Evolutionary conservation across 1,140 invertebrate genomes (phyloP).

Genomic region (Dendroctonus ponderosae): DNA sequence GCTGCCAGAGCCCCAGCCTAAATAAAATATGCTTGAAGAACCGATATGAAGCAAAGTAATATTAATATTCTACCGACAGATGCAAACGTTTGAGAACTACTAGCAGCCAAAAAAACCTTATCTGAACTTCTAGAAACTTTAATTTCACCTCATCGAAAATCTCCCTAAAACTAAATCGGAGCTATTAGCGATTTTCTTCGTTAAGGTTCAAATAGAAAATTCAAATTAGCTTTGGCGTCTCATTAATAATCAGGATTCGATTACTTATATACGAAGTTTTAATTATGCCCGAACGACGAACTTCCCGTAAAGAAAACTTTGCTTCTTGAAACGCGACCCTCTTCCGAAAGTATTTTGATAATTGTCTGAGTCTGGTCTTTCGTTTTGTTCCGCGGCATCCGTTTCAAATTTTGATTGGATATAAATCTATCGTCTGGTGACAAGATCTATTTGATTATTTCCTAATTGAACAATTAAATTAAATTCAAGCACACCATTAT

Average conservation of each 20-base stretch:
- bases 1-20: no score
- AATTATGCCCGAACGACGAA: constrained; percentile 29
- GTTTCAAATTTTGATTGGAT: background rate
- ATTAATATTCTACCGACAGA: no score
- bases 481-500: no score
- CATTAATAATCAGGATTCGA: constrained; percentile 34
- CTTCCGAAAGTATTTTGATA: constrained; percentile 18
- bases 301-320: constrained; percentile 16
- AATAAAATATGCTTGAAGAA: no score
- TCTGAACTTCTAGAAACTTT: background rate
- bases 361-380: constrained; percentile 21
- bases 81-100: no score
- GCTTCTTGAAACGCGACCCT: constrained; percentile 2
- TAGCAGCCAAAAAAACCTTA: no score
- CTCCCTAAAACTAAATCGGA: constrained; percentile 8
- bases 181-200: constrained; percentile 26
- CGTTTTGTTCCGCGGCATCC: constrained; percentile 5
- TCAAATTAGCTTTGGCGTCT: constrained; percentile 29
- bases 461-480: no score
- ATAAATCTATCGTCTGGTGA: no score
- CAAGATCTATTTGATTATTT: no score
- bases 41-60: no score
- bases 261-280: constrained; percentile 33
- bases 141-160: constrained; percentile 1
- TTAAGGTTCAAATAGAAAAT: constrained; percentile 33